Conservation (phyloP, 2,797 vertebrate species). For the Lates japonicus region DNA sequence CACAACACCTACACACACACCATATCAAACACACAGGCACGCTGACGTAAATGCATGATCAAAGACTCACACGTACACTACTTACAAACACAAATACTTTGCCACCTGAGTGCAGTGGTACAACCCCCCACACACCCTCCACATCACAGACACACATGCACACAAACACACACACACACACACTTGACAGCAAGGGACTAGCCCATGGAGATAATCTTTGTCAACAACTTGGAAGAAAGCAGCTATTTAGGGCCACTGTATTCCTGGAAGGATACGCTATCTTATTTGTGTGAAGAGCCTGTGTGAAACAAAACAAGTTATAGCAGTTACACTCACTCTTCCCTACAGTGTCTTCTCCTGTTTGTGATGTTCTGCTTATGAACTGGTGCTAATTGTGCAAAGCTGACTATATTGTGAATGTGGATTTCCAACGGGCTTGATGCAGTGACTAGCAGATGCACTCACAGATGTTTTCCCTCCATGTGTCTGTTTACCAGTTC, state of each 20-base stretch:
- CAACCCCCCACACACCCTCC: constrained; percentile 40
- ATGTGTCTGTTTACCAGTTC: constrained; percentile 76
- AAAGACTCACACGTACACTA: constrained; percentile 49
- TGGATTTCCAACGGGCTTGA: constrained; percentile 50
- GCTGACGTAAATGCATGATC: constrained; percentile 32
- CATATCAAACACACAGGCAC: constrained; percentile 19
- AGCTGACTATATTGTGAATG: constrained; percentile 52
- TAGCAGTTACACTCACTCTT: constrained; percentile 48
- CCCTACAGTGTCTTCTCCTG: constrained; percentile 32
- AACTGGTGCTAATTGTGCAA: constrained; percentile 61
- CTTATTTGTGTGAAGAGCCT: constrained; percentile 77
- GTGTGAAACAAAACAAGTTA: constrained; percentile 76
- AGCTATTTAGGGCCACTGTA: constrained; percentile 81
- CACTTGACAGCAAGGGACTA: constrained; percentile 68
- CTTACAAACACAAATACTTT: constrained; percentile 49
- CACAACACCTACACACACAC: constrained; percentile 4
- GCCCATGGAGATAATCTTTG: constrained; percentile 78
- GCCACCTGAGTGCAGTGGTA: constrained; percentile 62
- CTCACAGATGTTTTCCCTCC: constrained; percentile 73
- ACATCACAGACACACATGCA: constrained; percentile 13
- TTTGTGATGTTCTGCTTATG: constrained; percentile 49
- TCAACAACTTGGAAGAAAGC: constrained; percentile 84
- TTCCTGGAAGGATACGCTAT: constrained; percentile 80
- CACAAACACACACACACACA: constrained; percentile 22
- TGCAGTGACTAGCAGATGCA: constrained; percentile 71